Base-by-base conservation (phyloP, 2,113 vertebrate species). In the Cariama cristata region DNA sequence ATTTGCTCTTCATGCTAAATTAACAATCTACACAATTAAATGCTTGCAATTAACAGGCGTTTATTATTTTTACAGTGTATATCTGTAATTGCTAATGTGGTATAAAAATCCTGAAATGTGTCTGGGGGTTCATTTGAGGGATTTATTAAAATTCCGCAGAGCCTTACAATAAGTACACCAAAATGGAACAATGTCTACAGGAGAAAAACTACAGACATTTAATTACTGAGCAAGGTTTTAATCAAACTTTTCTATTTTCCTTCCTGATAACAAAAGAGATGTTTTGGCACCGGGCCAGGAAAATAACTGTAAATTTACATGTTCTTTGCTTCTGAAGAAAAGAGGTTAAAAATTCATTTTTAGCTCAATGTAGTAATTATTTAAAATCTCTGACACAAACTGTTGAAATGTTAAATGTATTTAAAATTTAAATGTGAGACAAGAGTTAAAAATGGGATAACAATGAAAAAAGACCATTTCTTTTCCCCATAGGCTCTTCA, bases 171-270 rank as follows among this genome's bases (percentile, higher is more conserved):
- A 90, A 93, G 56, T 44, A 81, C 72, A 95, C 88, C 79, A 90
- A 81, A 93, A 88, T 19, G 59, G 76, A 94, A 90, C 59, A 79
- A 77, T 33, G 73, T 86, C 92, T 95, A 93, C 58, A 62, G 14
- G 45, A 96, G 60, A 64, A 77, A 91, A 90, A 62, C 22, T 91
- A 88, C 40, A 93, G 96, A 92, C 88, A 32, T 47, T 64, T 97
- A 95, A 97, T 96, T 96, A 96, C 40, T 4, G 33, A 92, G 56
- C 64, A 95, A 89, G 90, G 91, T 95, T 90, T 95, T 97, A 95
- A 96, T 95, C 92, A 95, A 96, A 96, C 52, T 90, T 96, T 86
- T 93, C 94, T 84, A 81, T 95, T 95, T 95, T 92, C 64, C 67
- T 75, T 79, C 76, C 76, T 1, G 4, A 50, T 64, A 97, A 95